Conservation (phyloP, 2,888 invertebrate species). For the Agrotis segetum region DNA sequence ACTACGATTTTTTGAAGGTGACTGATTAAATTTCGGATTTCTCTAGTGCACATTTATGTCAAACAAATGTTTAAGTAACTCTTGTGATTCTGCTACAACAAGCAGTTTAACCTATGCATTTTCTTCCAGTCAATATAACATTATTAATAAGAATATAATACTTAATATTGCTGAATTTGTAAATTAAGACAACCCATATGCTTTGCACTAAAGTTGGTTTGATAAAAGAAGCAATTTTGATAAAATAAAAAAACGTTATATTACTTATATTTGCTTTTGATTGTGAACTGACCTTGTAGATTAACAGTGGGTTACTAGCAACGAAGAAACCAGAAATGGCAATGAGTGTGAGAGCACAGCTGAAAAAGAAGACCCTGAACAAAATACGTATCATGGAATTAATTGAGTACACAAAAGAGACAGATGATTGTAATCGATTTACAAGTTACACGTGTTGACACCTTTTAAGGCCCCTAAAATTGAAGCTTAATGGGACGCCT, state of each 20-base stretch:
- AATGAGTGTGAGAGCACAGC: constrained; percentile 14
- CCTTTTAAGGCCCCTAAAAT: too few species aligned
- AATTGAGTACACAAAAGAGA: background rate
- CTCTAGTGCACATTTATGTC: too few species aligned
- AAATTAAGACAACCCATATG: too few species aligned
- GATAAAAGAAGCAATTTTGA: background rate
- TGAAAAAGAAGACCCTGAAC: constrained; percentile 5
- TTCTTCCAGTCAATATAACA: too few species aligned
- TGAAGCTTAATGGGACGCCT: background rate
- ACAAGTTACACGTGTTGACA: background rate
- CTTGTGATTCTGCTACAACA: too few species aligned
- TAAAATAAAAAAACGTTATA: background rate
- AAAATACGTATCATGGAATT: background rate
- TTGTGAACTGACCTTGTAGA: constrained; percentile 10
- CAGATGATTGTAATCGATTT: background rate
- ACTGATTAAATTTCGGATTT: too few species aligned
- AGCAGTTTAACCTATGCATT: too few species aligned
- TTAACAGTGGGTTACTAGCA: constrained; percentile 4
- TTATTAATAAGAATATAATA: too few species aligned
- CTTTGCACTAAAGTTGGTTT: too few species aligned
- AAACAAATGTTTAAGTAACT: too few species aligned
- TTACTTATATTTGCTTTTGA: constrained; percentile 17
- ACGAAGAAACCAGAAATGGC: constrained; percentile 3
- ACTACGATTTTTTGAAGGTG: too few species aligned
- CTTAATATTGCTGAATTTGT: too few species aligned